These are phyloP conservation scores for Clitarchus hookeri DNA, from an alignment of 2,888 invertebrate species.

Conservation along the genomic window DNA sequence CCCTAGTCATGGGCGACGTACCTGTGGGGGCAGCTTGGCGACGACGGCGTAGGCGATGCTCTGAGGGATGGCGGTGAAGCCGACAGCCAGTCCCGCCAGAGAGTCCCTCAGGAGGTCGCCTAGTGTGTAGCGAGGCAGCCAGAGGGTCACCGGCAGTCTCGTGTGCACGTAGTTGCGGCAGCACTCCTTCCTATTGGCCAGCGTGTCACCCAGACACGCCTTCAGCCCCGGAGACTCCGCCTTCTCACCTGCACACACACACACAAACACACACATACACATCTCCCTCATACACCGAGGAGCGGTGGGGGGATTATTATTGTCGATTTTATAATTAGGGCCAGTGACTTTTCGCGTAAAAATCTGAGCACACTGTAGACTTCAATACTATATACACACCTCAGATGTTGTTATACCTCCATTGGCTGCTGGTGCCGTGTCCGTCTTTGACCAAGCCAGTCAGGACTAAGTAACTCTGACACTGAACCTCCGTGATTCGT, in stretches of 20 bases:
- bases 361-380: no score
- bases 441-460: no score
- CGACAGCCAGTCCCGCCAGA: conserved; percentile 81
- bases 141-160: conserved; percentile 68
- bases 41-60: conserved; percentile 81
- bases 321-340: no score
- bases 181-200: background rate
- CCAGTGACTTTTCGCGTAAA: no score
- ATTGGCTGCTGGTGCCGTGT: no score
- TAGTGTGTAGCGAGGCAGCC: conserved; percentile 74
- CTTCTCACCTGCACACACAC: background rate
- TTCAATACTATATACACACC: no score
- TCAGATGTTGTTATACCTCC: no score
- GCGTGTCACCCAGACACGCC: background rate
- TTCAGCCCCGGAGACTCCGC: background rate
- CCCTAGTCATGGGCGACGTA: conserved; percentile 40
- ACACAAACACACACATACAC: no score
- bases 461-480: no score
- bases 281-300: no score
- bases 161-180: background rate
- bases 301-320: no score
- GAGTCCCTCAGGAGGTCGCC: conserved; percentile 73
- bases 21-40: conserved; percentile 67
- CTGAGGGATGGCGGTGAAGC: conserved; percentile 79
- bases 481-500: no score